Evolutionary conservation across 2,888 invertebrate genomes (phyloP), one percentile per base, ranked within the genome.

Genomic region (Chalcosyrphus nemorum): DNA sequence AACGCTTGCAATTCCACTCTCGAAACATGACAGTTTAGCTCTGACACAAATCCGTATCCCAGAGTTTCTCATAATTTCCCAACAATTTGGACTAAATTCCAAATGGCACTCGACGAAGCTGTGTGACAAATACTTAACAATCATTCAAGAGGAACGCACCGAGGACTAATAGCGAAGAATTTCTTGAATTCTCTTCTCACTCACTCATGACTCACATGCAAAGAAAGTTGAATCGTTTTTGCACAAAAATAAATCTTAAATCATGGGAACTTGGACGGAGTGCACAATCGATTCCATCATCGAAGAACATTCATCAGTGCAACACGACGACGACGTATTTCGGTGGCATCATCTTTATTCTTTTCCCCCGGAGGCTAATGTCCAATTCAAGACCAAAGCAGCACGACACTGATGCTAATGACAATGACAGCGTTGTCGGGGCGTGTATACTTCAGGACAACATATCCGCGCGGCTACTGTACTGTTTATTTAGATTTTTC

Each of bases 341-440:
- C 29, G 24, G 63, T 41, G 15, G 56, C 61, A 75, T 75, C 70
- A 76, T 71, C 71, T 57, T 66, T 29, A 52, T 50, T 71, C 65
- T 17, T n/a, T n/a, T n/a, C n/a, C n/a, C 35, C 71, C 54, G 47
- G 59, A 63, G 81, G 76, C 65, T 81, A 77, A 81, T 81, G 76
- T 81, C 71, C 52, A 65, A 77, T 76, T 76, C 81, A 81, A 77
- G 70, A 71, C 81, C 43, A 71, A 57, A 65, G 50, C 81, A 45
- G 76, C 81, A 82, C 82, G 82, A 82, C 68, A 78, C 63, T 43
- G 68, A 82, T 78, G 78, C 82, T 82, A 82, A 82, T 82, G 82
- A 71, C 81, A 71, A 65, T 65, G 71, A 76, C 70, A 71, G 65
- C 65, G 57, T 68, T 82, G 61, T 41, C 32, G 43, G 71, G 66